phyloP scores from a whole-genome alignment of 2,113 vertebrate genomes.

The Bos taurus region ARS-UCD2.0 NC_037328.1:19775501-19776000 shows the following conservation, averaged over 20 bases:
- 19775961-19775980: background rate
- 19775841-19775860: background rate
- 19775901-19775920: background rate
- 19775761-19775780: conserved; percentile 13
- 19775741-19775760: background rate
- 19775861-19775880: background rate
- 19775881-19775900: background rate
- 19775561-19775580: background rate
- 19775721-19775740: conserved; percentile 6
- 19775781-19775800: conserved; percentile 16
- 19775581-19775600: background rate
- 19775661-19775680: background rate
- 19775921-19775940: background rate
- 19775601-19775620: background rate
- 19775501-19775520: background rate
- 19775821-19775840: background rate
- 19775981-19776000: background rate
- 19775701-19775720: background rate
- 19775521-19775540: background rate
- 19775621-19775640: background rate
- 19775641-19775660: background rate
- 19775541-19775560: background rate
- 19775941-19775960: background rate
- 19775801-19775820: conserved; percentile 12
- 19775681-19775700: background rate